These are phyloP conservation scores for Heptranchias perlo DNA, from an alignment of 2,113 vertebrate genomes.

Conservation along the genomic window DNA sequence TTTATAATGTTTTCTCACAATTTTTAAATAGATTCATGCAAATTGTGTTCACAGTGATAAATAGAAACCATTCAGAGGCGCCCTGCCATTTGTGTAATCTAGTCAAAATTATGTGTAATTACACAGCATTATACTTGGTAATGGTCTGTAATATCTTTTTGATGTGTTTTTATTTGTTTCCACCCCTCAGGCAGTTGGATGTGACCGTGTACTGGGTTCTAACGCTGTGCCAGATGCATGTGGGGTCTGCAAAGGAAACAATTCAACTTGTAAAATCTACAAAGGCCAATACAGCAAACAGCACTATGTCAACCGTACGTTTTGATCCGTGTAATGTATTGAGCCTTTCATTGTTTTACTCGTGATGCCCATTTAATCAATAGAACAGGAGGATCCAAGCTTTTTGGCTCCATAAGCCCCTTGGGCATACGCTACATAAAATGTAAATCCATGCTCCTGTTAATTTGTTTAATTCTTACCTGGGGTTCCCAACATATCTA, in stretches of 20 bases:
- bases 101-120: not conserved
- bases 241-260: slow-evolving; percentile 75
- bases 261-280: slow-evolving; percentile 70
- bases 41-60: not conserved
- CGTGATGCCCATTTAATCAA: too few species aligned
- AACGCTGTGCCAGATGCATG: slow-evolving; percentile 65
- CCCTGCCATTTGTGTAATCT: not conserved
- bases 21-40: not conserved
- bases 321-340: not conserved
- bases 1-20: not conserved
- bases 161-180: slow-evolving; percentile 37
- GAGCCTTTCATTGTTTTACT: not conserved
- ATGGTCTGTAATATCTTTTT: not conserved
- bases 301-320: slow-evolving; percentile 68
- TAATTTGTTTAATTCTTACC: not conserved
- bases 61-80: not conserved
- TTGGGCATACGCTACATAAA: not conserved
- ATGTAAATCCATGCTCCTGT: not conserved
- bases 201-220: slow-evolving; percentile 73
- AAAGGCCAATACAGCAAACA: slow-evolving; percentile 71
- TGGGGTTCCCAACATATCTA: not conserved
- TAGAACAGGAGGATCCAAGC: too few species aligned
- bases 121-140: too few species aligned
- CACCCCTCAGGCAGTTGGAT: slow-evolving; percentile 68
- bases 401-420: too few species aligned